These are phyloP conservation scores for Porites cylindrica DNA, from an alignment of 92 coral and sea anemone genomes.

Conservation along the genomic window DNA sequence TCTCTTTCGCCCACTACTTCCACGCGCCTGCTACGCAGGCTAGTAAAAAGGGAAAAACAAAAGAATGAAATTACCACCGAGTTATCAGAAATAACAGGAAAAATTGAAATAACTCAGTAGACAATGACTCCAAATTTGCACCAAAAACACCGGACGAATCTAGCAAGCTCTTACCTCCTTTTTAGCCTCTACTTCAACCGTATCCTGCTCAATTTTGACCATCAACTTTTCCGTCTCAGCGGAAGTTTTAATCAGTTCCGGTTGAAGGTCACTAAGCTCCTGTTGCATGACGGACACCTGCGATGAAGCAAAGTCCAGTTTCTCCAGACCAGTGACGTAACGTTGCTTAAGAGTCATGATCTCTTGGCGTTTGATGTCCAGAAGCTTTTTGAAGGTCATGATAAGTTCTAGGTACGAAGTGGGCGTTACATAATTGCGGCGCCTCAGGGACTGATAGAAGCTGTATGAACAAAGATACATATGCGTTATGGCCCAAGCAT, in stretches of 20 bases:
- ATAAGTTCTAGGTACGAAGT: slow-evolving; percentile 99
- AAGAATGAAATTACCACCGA: too few species aligned
- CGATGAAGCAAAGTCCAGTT: slow-evolving; percentile 97
- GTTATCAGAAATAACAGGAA: too few species aligned
- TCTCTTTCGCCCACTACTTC: too few species aligned
- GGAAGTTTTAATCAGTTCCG: slow-evolving; percentile 97
- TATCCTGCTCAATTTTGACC: slow-evolving; percentile 98
- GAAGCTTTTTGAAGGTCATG: slow-evolving; percentile 93
- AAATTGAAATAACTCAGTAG: too few species aligned
- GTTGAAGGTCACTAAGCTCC: slow-evolving; percentile 96
- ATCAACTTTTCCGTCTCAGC: slow-evolving; percentile 97
- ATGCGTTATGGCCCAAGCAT: too few species aligned
- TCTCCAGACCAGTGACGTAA: slow-evolving; percentile 93
- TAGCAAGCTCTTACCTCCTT: slow-evolving; percentile 79
- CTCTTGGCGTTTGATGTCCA: slow-evolving; percentile 93
- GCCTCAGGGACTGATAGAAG: slow-evolving; percentile 88
- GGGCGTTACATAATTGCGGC: slow-evolving; percentile 97
- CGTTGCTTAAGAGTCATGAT: slow-evolving; percentile 94
- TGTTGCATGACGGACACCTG: slow-evolving; percentile 99
- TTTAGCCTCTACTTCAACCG: slow-evolving; percentile 99
- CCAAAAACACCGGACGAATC: too few species aligned
- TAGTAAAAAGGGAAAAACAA: too few species aligned
- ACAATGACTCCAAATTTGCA: too few species aligned
- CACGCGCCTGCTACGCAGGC: too few species aligned
- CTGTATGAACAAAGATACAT: slow-evolving; percentile 38